These are phyloP conservation scores for Laterallus jamaicensis DNA, from an alignment of 2,113 vertebrate genomes.

Conservation along the genomic window DNA sequence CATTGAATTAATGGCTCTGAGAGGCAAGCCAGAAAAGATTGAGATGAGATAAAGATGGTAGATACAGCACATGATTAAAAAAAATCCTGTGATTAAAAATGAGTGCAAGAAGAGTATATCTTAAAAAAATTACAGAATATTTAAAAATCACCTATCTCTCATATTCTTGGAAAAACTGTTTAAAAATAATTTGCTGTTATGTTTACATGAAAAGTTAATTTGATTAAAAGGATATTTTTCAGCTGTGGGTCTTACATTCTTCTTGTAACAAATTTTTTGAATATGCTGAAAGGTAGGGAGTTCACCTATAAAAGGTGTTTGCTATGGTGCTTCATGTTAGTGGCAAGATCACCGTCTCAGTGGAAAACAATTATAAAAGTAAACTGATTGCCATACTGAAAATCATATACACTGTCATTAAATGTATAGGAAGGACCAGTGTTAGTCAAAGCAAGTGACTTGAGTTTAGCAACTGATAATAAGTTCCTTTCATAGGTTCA, in stretches of 20 bases:
- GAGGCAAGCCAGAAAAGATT: not conserved
- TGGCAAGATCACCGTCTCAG: not conserved
- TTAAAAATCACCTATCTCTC: not conserved
- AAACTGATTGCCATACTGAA: not conserved
- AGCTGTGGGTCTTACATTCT: not conserved
- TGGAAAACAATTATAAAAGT: not conserved
- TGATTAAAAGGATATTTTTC: not conserved
- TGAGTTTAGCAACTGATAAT: not conserved
- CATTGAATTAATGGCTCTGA: conserved; percentile 6
- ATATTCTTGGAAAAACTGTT: not conserved
- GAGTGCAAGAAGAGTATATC: not conserved
- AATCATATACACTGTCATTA: not conserved
- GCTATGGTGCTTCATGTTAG: not conserved
- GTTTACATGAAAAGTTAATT: not conserved
- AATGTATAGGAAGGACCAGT: not conserved
- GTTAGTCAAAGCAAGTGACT: not conserved
- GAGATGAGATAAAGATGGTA: not conserved
- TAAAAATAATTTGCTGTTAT: not conserved
- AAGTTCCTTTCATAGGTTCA: not conserved
- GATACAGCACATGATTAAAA: not conserved
- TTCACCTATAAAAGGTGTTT: not conserved
- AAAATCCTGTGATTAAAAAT: not conserved
- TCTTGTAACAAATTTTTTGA: not conserved
- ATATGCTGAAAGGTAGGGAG: not conserved
- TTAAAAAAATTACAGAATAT: not conserved